phyloP scores from a whole-genome alignment of 2,797 vertebrate species.

The Alfaro cultratus region DNA sequence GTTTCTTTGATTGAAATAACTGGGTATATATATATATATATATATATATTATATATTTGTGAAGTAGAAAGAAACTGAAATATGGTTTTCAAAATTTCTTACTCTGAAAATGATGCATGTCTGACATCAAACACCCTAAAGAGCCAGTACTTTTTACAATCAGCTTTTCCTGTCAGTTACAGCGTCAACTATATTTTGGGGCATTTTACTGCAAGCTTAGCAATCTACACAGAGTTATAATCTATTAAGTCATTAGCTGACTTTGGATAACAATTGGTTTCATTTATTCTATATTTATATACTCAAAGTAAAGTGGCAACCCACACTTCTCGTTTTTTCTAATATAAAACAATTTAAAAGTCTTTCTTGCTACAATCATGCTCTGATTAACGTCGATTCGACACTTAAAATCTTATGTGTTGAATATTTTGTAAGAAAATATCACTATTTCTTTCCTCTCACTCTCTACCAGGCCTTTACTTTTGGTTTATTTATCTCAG shows the following conservation, averaged over 20 bases:
- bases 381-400: not conserved
- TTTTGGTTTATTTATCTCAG: constrained; percentile 45
- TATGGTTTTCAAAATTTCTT: not conserved
- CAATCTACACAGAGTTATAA: not conserved
- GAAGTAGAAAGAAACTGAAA: not conserved
- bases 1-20: not conserved
- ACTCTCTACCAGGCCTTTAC: constrained; percentile 25
- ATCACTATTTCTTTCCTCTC: not conserved
- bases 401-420: not conserved
- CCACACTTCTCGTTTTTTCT: not conserved
- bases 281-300: not conserved
- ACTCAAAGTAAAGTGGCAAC: not conserved
- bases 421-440: not conserved
- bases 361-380: not conserved
- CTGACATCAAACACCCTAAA: not conserved
- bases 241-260: not conserved
- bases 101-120: not conserved
- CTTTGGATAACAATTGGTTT: not conserved
- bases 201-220: not conserved
- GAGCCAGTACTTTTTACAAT: not conserved
- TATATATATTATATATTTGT: not conserved
- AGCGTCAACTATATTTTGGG: not conserved
- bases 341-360: not conserved
- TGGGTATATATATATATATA: not conserved
- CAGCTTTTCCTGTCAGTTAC: not conserved